These are phyloP conservation scores for Fragum fragum DNA, from an alignment of 2,888 invertebrate species.

Conservation along the genomic window DNA sequence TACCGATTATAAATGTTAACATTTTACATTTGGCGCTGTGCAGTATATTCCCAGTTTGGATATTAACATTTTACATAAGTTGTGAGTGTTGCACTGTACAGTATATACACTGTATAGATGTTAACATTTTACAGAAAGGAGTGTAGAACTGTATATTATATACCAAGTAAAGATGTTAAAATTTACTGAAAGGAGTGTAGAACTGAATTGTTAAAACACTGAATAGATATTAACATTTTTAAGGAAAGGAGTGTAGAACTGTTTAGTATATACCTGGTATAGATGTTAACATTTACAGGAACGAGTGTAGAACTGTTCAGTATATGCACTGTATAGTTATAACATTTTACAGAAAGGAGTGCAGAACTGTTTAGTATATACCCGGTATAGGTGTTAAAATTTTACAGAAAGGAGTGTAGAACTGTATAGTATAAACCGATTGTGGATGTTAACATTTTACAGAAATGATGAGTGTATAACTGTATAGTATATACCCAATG, in stretches of 20 bases:
- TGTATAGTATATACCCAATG: constrained; percentile 79
- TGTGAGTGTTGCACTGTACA: constrained; percentile 79
- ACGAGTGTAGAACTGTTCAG: too few relatives aligned
- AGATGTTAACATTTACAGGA: too few relatives aligned
- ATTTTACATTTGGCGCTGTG: constrained; percentile 78
- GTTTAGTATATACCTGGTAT: too few relatives aligned
- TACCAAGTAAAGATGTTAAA: too few relatives aligned
- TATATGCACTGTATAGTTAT: too few relatives aligned
- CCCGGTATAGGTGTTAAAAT: constrained; percentile 80
- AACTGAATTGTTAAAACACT: too few relatives aligned
- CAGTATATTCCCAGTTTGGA: constrained; percentile 81
- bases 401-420: constrained; percentile 68
- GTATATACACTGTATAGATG: constrained; percentile 81
- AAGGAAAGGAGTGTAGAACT: too few relatives aligned
- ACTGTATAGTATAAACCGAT: constrained; percentile 82
- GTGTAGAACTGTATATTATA: too few relatives aligned
- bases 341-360: too few relatives aligned
- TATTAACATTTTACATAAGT: constrained; percentile 74
- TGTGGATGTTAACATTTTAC: constrained; percentile 76
- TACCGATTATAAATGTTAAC: too few relatives aligned
- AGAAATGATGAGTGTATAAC: constrained; percentile 79
- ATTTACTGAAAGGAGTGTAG: too few relatives aligned
- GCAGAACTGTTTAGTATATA: constrained; percentile 81
- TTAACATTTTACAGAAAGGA: constrained; percentile 73
- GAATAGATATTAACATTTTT: too few relatives aligned